phyloP scores from a whole-genome alignment of 2,888 invertebrate genomes.

The Dysmachus trigonus region DNA sequence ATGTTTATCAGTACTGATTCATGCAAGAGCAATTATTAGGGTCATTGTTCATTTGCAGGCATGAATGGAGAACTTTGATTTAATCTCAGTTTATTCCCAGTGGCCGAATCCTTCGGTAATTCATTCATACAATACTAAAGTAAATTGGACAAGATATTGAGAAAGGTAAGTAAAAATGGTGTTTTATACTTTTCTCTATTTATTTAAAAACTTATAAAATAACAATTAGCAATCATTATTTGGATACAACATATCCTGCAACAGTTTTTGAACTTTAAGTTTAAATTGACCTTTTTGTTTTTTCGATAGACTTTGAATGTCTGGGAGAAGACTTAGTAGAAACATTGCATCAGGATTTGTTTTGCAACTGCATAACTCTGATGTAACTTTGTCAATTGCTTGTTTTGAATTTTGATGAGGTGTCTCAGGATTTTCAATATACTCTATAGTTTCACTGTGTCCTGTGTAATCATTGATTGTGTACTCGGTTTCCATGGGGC shows the following conservation, averaged over 20 bases:
- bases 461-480: background rate
- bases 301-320: constrained; percentile 61
- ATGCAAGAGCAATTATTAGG: background rate
- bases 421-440: background rate
- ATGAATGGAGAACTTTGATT: background rate
- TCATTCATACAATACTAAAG: too few species aligned
- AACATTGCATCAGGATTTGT: constrained; percentile 64
- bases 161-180: background rate
- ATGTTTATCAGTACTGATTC: background rate
- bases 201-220: background rate
- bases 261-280: constrained; percentile 62
- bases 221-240: constrained; percentile 50
- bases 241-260: constrained; percentile 62
- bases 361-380: constrained; percentile 56
- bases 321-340: constrained; percentile 61
- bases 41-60: background rate
- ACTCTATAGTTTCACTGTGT: background rate
- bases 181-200: background rate
- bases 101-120: background rate
- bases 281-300: constrained; percentile 58
- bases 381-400: background rate
- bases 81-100: background rate
- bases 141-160: background rate
- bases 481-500: background rate
- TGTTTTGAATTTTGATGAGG: background rate